Base-by-base conservation (phyloP, 2,113 vertebrate species). In the Artemisiospiza belli region DNA sequence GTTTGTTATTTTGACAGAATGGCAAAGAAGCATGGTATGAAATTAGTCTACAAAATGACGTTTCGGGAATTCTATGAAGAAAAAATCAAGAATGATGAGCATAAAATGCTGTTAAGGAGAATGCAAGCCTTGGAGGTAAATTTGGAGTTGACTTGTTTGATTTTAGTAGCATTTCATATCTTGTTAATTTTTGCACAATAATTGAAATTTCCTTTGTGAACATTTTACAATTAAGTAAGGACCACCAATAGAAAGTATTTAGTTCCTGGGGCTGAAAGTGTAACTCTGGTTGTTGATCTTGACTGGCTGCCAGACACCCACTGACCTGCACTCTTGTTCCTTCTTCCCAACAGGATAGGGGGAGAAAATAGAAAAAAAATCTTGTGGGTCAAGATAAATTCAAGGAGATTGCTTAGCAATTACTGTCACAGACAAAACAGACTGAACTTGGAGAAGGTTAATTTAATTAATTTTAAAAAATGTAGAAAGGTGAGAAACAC, bases 21-120 rank as follows among this genome's bases (percentile, higher is more conserved):
- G 99, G 99, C 98, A 0, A 99, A 99, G 96, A 98, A 98, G 37
- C 98, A 99, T 96, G 98, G 99, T 87, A 99, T 99, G 99, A 99
- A 98, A 69, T 97, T 99, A 75, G 97, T 99, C 67, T 98, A 98
- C 93, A 99, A 98, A 97, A 99, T 98, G 97, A 98, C 98, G 12
- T 99, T 99, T 97, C 96, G 96, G 2, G 98, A 99, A 92, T 99
- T 99, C 96, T 99, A 99, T 89, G 98, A 99, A 90, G 98, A 99
- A 94, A 99, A 99, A 73, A 96, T 99, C 94, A 99, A 98, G 97
- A 98, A 99, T 0, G 98, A 98, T 15, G 98, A 98, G 70, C 98
- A 99, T 88, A 98, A 97, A 97, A 97, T 97, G 89, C 97, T 99
- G 33, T 97, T 99, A 97, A 98, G 98, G 97, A 99, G 98, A 98